Evolutionary conservation across 2,797 vertebrate genomes (phyloP), one percentile per base, ranked within the genome.

Genomic region (Yasuhikotakia modesta): DNA sequence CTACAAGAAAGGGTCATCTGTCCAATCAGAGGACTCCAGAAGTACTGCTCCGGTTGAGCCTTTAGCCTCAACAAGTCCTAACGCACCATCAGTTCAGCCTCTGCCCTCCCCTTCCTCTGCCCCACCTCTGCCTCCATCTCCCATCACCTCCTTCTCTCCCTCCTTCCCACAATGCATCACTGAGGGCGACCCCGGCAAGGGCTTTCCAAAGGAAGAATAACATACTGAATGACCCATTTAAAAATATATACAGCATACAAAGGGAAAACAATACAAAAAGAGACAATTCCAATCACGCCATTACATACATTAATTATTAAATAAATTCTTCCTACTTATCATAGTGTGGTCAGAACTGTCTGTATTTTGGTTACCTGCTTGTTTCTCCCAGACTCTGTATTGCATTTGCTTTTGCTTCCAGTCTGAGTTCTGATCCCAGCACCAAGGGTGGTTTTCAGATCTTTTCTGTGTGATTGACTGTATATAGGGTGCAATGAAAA

Each of bases 401-500:
- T 73, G 72, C 64, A 58, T 65, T 7, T 72, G 30, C 65, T 19
- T 73, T 35, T 68, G 68, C 53, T 81, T 75, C 53, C 48, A 75
- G 46, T 46, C 35, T 66, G 50, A n/a, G 35, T 55, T 48, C 58
- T 22, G 14, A 24, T 70, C 67, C 57, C 60, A 78, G 10, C 39
- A 43, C 10, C 39, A 8, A 43, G 8, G 39, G 39, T 7, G 39
- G 64, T 69, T 58, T 48, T 27, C 39, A 80, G 67, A 76, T 32
- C 27, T 65, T 27, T 65, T 79, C 35, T 35, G 82, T 84, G 70
- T 76, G 70, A 81, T 75, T 19, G 72, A 84, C 77, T 91, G 87
- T 91, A 81, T 85, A 43, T 43, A 58, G 86, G 86, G 74, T 85
- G 80, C 87, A 88, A 89, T 90, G 89, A 89, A 88, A 88, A 63